Conservation (phyloP, 1,140 invertebrate species). For the Polypedilum pembai region DNA sequence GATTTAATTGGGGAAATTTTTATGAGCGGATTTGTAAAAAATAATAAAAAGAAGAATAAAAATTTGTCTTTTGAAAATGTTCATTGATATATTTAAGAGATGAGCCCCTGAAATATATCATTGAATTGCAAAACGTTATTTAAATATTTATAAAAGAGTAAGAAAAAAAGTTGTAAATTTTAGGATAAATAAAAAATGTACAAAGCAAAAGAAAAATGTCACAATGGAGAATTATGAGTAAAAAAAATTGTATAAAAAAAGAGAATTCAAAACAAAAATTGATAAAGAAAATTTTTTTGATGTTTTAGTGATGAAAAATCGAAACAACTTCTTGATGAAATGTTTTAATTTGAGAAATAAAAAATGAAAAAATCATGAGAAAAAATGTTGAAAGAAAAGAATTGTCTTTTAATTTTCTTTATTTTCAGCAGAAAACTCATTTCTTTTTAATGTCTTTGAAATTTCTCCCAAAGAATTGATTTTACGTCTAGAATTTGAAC, state of each 20-base stretch:
- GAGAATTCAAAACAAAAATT: background rate
- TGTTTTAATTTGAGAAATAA: background rate
- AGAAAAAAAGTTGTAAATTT: background rate
- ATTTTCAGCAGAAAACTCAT: background rate
- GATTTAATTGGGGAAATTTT: background rate
- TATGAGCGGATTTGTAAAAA: background rate
- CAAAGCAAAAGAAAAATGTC: background rate
- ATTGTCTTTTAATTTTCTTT: background rate
- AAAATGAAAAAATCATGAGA: background rate
- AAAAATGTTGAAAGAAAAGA: background rate
- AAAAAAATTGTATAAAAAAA: background rate
- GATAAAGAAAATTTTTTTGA: background rate
- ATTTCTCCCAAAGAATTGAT: too few relatives aligned
- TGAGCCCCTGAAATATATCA: constrained; percentile 27
- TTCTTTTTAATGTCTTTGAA: too few relatives aligned
- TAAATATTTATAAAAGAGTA: background rate
- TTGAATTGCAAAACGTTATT: background rate
- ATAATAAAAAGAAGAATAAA: background rate
- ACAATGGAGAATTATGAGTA: too few relatives aligned
- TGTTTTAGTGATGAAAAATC: constrained; percentile 18
- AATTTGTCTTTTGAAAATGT: background rate
- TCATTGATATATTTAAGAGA: constrained; percentile 20
- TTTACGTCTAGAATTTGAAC: too few relatives aligned
- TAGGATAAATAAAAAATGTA: background rate
- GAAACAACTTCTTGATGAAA: background rate